Conservation (phyloP, 1,140 invertebrate species). For the Drosophila santomea region DNA sequence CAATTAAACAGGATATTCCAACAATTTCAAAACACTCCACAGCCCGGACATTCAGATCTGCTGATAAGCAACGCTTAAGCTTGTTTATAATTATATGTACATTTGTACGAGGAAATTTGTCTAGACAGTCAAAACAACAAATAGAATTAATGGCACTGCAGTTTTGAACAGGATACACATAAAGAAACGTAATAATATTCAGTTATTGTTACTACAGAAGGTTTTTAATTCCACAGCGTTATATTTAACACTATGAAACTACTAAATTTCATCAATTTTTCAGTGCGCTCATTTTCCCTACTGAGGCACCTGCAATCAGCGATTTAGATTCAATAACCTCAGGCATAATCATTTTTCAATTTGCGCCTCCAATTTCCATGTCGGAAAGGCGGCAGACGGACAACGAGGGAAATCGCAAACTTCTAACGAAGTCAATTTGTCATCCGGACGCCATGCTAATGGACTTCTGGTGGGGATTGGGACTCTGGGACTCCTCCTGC, state of each 20-base stretch:
- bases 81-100: conserved; percentile 27
- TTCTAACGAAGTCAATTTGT: conserved; percentile 79
- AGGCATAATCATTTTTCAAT: conserved; percentile 69
- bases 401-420: conserved; percentile 14
- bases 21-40: conserved; percentile 50
- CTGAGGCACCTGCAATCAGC: conserved; percentile 54
- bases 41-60: conserved; percentile 51
- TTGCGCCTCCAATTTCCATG: conserved; percentile 64
- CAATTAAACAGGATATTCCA: conserved; percentile 74
- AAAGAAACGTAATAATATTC: not conserved
- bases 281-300: conserved; percentile 18
- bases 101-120: conserved; percentile 63
- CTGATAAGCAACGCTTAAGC: conserved; percentile 25
- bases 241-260: no score
- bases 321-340: conserved; percentile 55
- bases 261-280: not conserved
- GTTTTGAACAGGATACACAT: conserved; percentile 17
- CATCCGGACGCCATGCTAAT: conserved; percentile 59
- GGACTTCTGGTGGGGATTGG: conserved; percentile 30
- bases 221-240: not conserved
- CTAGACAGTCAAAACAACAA: conserved; percentile 59
- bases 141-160: conserved; percentile 53
- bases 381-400: conserved; percentile 5
- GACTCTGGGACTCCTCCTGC: conserved; percentile 7
- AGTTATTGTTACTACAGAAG: no score